Evolutionary conservation across 92 coral and sea anemone genomes (phyloP).

Genomic region (Heliopora coerulea): DNA sequence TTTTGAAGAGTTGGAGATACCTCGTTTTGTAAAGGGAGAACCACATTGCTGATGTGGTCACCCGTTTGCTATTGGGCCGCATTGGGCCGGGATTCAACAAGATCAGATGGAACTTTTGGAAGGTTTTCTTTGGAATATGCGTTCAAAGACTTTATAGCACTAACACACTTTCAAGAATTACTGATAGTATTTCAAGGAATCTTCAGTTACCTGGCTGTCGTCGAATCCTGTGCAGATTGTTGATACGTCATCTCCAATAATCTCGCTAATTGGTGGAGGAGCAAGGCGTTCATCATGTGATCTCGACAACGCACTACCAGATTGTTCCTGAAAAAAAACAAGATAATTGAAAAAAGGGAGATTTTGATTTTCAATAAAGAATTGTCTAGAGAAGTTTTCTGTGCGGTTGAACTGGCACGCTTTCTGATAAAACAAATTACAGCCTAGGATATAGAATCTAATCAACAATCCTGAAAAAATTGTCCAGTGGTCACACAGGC

Average conservation of each 20-base stretch:
- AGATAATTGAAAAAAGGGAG: background rate
- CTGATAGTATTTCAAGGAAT: too few species aligned
- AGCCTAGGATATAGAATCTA: too few species aligned
- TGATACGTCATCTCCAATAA: constrained; percentile 27
- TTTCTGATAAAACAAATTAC: too few species aligned
- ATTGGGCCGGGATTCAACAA: background rate
- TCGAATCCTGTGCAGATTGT: background rate
- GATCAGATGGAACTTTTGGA: background rate
- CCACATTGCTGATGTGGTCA: too few species aligned
- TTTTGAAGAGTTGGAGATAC: too few species aligned
- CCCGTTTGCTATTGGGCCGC: too few species aligned
- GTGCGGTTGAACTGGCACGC: too few species aligned
- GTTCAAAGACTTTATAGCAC: background rate
- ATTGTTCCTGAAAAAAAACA: constrained; percentile 2
- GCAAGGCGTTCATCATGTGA: constrained; percentile 6
- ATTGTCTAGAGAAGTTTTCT: too few species aligned
- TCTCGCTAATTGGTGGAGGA: constrained; percentile 20
- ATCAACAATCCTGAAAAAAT: too few species aligned
- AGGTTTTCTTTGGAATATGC: background rate
- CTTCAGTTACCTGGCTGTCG: constrained; percentile 12
- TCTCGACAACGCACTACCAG: constrained; percentile 21
- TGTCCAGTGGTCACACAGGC: too few species aligned
- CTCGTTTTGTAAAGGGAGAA: too few species aligned
- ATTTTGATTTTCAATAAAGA: constrained; percentile 15
- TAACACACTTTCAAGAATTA: too few species aligned